Conservation (phyloP, 2,113 vertebrate genomes). For the Archocentrus centrarchus region DNA sequence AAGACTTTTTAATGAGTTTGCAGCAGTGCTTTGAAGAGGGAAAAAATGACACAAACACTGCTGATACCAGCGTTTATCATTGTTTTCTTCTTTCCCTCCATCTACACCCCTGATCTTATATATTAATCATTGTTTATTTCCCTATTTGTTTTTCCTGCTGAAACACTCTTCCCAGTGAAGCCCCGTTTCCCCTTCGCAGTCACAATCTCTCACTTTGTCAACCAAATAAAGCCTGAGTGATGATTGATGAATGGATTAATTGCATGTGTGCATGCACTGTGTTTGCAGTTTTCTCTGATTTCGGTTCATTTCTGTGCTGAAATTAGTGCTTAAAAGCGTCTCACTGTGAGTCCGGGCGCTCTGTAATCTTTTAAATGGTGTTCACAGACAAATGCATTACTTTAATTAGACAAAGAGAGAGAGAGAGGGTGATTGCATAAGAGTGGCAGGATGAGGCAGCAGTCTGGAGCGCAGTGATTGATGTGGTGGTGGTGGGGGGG, state of each 20-base stretch:
- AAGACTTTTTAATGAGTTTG: background rate
- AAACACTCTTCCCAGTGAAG: background rate
- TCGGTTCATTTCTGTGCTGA: background rate
- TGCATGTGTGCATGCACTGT: background rate
- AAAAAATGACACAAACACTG: background rate
- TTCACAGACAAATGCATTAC: conserved; percentile 41
- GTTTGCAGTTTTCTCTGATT: background rate
- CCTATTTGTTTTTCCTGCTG: conserved; percentile 24
- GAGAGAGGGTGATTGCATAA: background rate
- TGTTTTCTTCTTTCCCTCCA: background rate
- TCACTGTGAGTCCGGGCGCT: background rate
- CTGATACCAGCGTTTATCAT: accelerated
- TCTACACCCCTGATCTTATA: background rate
- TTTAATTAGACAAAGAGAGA: conserved; percentile 48
- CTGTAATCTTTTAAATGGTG: conserved; percentile 35
- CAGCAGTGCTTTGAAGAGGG: background rate
- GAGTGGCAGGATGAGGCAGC: conserved; percentile 51
- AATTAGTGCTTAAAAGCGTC: background rate
- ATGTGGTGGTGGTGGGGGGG: background rate
- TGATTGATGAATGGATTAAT: background rate
- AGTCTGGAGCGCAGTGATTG: conserved; percentile 44
- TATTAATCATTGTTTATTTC: conserved; percentile 7
- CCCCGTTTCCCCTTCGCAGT: conserved; percentile 3
- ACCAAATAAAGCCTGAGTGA: background rate
- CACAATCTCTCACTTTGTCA: conserved; percentile 34